Evolutionary conservation across 2,888 invertebrate genomes (phyloP).

Genomic region (Drosophila colorata): DNA sequence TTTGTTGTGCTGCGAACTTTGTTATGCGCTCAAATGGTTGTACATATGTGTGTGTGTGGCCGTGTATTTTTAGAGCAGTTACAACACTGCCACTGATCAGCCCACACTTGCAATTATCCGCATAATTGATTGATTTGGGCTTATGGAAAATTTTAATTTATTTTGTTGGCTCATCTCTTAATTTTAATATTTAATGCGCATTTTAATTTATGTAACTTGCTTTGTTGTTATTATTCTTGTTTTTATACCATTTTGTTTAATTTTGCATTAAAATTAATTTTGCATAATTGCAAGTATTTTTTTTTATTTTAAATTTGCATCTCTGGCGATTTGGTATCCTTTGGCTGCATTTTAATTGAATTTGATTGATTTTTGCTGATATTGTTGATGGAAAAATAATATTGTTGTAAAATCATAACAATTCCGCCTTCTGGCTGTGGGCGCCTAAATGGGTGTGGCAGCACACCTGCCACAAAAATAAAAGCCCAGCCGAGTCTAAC

Average conservation of each 20-base stretch:
- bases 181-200: constrained; percentile 43
- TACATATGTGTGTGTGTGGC: constrained; percentile 8
- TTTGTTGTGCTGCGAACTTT: constrained; percentile 4
- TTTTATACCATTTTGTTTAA: constrained; percentile 19
- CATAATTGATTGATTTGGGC: constrained; percentile 53
- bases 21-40: constrained; percentile 1
- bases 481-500: constrained; percentile 18
- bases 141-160: constrained; percentile 34
- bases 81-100: constrained; percentile 5
- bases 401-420: constrained; percentile 79
- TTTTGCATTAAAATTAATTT: constrained; percentile 62
- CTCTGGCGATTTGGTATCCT: constrained; percentile 49
- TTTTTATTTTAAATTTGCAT: constrained; percentile 18
- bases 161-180: constrained; percentile 23
- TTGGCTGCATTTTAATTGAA: constrained; percentile 73
- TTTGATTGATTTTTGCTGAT: constrained; percentile 81
- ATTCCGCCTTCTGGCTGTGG: constrained; percentile 8
- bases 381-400: constrained; percentile 77
- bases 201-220: constrained; percentile 52
- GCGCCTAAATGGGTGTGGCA: constrained; percentile 6
- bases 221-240: constrained; percentile 20
- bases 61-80: constrained; percentile 11
- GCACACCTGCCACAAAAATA: constrained; percentile 32
- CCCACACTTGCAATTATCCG: neutral
- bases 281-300: constrained; percentile 58